Evolutionary conservation across 1,140 invertebrate genomes (phyloP).

Genomic region (Monomorium pharaonis): DNA sequence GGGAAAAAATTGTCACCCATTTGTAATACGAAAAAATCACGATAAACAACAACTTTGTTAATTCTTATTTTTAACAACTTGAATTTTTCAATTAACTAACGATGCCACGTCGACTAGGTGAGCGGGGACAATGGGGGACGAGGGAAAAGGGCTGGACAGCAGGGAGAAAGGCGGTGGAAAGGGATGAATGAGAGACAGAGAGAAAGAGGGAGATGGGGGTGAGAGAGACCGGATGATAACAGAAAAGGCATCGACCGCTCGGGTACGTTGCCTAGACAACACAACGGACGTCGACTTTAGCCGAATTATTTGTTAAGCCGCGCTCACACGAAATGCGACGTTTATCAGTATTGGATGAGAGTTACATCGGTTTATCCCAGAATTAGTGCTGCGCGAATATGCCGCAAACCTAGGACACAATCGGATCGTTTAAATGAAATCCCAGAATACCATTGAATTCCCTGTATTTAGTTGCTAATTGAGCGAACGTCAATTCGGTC

Average conservation of each 20-base stretch:
- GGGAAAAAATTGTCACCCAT: not conserved
- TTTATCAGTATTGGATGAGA: slow-evolving; percentile 40
- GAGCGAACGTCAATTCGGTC: not conserved
- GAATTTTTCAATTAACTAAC: slow-evolving; percentile 17
- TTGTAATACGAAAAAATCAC: not conserved
- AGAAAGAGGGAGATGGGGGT: not conserved
- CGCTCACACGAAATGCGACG: slow-evolving; percentile 38
- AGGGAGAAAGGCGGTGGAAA: slow-evolving; percentile 29
- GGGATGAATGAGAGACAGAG: slow-evolving; percentile 36
- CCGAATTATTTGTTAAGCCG: slow-evolving; percentile 71
- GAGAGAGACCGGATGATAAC: slow-evolving; percentile 67
- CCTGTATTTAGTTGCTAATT: slow-evolving; percentile 25
- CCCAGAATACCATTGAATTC: slow-evolving; percentile 10
- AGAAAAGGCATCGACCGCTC: slow-evolving; percentile 72
- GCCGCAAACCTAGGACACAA: slow-evolving; percentile 10
- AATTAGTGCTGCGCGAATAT: slow-evolving; percentile 41
- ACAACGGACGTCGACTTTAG: slow-evolving; percentile 66
- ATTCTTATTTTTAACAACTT: not conserved
- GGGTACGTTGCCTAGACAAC: slow-evolving; percentile 70
- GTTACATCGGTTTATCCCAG: slow-evolving; percentile 46
- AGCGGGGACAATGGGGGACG: slow-evolving; percentile 21
- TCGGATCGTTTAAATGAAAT: slow-evolving; percentile 37
- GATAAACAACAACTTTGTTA: not conserved
- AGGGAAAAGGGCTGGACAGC: slow-evolving; percentile 14
- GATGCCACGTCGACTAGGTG: slow-evolving; percentile 41